Percentiles rank a stretch among this genome's conserved stretches.
These are phyloP conservation scores for Oxyscelio sp. DNA, from an alignment of 2,888 invertebrate species.

Conservation along the genomic window DNA sequence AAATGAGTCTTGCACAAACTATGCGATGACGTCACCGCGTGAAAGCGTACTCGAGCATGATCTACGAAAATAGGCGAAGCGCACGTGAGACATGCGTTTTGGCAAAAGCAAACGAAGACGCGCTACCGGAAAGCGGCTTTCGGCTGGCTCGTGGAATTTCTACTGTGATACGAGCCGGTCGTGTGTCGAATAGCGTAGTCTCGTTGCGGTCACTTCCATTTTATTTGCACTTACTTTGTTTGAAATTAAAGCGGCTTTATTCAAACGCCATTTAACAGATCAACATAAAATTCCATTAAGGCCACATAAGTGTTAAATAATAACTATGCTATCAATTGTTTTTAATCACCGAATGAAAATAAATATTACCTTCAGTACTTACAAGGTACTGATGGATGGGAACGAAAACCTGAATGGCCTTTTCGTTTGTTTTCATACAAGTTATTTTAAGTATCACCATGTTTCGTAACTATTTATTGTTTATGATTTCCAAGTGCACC, in stretches of 20 bases:
- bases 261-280: background rate
- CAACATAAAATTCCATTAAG: too few relatives aligned
- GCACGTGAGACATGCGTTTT: conserved; percentile 71
- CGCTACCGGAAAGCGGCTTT: conserved; percentile 34
- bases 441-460: conserved; percentile 24
- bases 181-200: conserved; percentile 46
- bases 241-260: background rate
- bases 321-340: too few relatives aligned
- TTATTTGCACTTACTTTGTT: conserved; percentile 25
- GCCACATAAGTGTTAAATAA: too few relatives aligned
- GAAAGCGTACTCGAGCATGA: conserved; percentile 57
- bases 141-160: conserved; percentile 58
- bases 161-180: conserved; percentile 37
- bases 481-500: conserved; percentile 54
- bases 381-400: background rate
- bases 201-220: conserved; percentile 58
- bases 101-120: conserved; percentile 62
- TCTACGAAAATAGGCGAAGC: conserved; percentile 73
- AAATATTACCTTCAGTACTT: too few relatives aligned
- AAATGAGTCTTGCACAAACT: conserved; percentile 29
- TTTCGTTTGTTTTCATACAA: conserved; percentile 15
- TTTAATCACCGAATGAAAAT: too few relatives aligned
- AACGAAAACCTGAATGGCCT: conserved; percentile 3
- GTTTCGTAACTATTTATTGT: conserved; percentile 37
- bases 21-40: conserved; percentile 58